phyloP scores from a whole-genome alignment of 2,797 vertebrate genomes.

The Characodon lateralis region DNA sequence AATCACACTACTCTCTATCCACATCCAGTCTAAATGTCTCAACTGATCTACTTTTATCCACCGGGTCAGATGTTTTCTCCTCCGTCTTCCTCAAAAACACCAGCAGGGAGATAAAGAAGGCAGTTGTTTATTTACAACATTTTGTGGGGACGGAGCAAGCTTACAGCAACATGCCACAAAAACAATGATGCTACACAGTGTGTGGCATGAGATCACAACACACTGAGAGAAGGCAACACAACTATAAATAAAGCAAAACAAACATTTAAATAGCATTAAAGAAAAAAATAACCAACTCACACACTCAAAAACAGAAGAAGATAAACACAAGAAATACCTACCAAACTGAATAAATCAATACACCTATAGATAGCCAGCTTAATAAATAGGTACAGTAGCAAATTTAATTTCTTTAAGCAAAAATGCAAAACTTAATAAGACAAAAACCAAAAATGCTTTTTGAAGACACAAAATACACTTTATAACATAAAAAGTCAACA shows the following conservation, averaged over 20 bases:
- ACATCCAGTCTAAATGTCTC: not conserved
- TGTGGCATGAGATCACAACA: not conserved
- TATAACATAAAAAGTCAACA: no score
- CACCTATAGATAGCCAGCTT: not conserved
- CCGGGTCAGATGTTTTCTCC: not conserved
- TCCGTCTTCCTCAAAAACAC: not conserved
- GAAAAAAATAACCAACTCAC: not conserved
- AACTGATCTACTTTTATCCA: not conserved
- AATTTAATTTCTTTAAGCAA: no score
- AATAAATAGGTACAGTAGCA: not conserved
- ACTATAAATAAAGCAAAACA: not conserved
- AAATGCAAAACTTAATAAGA: no score
- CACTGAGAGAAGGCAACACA: not conserved
- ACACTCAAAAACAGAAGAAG: not conserved
- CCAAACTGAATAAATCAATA: no score
- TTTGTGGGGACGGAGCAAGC: not conserved
- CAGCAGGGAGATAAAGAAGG: slow-evolving; percentile 1
- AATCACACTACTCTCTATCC: not conserved
- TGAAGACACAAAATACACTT: no score
- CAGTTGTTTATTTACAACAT: slow-evolving; percentile 9
- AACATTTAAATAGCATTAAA: not conserved
- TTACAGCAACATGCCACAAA: not conserved
- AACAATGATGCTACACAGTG: not conserved
- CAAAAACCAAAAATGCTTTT: no score
- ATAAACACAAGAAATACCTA: not conserved